Base-by-base conservation (phyloP, 1,140 invertebrate species). In the Episyrphus balteatus region DNA sequence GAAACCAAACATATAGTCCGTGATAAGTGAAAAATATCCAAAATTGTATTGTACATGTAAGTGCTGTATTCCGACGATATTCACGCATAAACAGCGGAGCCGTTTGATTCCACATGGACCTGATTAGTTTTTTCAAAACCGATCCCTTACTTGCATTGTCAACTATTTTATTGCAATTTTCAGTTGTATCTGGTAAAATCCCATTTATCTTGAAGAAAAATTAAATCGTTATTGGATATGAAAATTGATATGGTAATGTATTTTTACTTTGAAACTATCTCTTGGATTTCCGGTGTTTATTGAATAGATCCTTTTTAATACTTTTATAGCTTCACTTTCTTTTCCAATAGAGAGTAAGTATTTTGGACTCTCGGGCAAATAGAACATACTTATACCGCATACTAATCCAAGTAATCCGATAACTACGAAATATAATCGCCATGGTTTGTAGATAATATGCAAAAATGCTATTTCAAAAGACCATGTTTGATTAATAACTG, bases 281-380 rank as follows among this genome's bases (percentile, higher is more conserved):
- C 21, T 26, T 5, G 21, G 8, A 5, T 26, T 26, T 26, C 21
- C 21, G 5, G 70, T 73, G 51, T 79, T 80, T 3, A 71, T 55
- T 0, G 62, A 45, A 47, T 79, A 77, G 18, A 81, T 79, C 31
- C 58, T 64, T 49, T 68, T 70, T 36, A 80, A 64, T 1, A 81
- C 71, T 7, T 70, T 62, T 5, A 82, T 57, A 12, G 76, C 72
- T 32, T 76, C 73, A 5, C 75, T 66, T 8, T 71, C 56, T 13
- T 71, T 63, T 51, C 78, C 77, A 49, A 67, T 69, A 5, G 73
- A 60, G n/a, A 81, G 70, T 1, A 83, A 60, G 59, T 77, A 86
- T 57, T 84, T 82, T 0, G 83, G 83, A 58, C 82, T 85, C 54
- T 86, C 83, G 0, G 82, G 82, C 39, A 83, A 77, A 30, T 75